Evolutionary conservation across 1,140 invertebrate genomes (phyloP).

Genomic region (Ptiloglossa arizonensis): DNA sequence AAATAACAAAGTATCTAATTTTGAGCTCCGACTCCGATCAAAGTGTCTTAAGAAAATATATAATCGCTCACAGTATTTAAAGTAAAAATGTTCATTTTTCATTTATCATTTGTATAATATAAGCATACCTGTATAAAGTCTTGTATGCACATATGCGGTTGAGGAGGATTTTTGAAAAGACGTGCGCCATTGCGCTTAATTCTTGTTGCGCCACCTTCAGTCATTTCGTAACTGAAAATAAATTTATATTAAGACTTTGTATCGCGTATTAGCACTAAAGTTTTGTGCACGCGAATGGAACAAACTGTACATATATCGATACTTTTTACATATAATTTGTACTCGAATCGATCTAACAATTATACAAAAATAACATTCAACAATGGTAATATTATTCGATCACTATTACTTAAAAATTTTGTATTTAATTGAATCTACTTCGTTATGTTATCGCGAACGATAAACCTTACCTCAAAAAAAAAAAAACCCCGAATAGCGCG

Average conservation of each 20-base stretch:
- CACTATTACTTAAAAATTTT: not conserved
- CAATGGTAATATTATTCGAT: too few relatives aligned
- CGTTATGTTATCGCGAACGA: not conserved
- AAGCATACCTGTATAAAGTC: conserved; percentile 83
- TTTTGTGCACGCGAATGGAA: not conserved
- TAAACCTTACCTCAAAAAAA: not conserved
- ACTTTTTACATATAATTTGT: not conserved
- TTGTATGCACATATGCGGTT: conserved; percentile 89
- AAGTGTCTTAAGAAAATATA: not conserved
- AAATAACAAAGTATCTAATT: conserved; percentile 27
- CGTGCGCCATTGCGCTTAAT: conserved; percentile 77
- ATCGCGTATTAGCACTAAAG: not conserved
- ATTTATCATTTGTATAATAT: not conserved
- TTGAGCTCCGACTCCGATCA: conserved; percentile 11
- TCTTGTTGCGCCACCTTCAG: conserved; percentile 68
- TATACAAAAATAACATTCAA: not conserved
- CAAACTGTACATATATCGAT: not conserved
- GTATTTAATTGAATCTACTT: not conserved
- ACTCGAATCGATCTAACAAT: too few relatives aligned
- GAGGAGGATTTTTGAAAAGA: conserved; percentile 87
- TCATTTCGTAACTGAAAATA: conserved; percentile 72
- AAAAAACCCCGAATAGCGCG: not conserved
- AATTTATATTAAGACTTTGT: not conserved
- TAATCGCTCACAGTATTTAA: not conserved
- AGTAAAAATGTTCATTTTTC: not conserved